Conservation (phyloP, 2,888 invertebrate species). For the Melanostoma scalare region DNA sequence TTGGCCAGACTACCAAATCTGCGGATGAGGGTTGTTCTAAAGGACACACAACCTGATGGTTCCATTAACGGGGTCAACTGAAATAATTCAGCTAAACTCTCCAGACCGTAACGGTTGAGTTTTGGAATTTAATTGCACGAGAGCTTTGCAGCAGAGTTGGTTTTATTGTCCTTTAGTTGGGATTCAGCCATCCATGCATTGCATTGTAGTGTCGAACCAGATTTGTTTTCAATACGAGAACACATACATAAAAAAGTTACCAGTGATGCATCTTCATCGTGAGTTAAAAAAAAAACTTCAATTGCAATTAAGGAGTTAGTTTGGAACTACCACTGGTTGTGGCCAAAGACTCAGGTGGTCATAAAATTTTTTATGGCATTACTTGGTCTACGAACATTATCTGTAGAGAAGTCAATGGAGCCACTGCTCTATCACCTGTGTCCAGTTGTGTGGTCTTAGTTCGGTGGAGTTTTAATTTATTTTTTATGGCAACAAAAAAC, state of each 20-base stretch:
- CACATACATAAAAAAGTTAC: background rate
- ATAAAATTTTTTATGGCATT: background rate
- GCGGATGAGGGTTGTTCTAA: background rate
- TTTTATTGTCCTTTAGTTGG: constrained; percentile 39
- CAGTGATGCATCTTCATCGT: background rate
- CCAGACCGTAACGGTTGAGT: constrained; percentile 35
- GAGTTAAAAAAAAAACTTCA: constrained; percentile 21
- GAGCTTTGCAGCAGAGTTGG: constrained; percentile 14
- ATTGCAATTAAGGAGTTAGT: constrained; percentile 15
- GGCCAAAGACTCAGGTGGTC: too few species aligned
- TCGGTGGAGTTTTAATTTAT: background rate
- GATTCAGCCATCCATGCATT: constrained; percentile 7
- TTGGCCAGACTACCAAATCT: constrained; percentile 18
- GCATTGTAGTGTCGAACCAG: constrained; percentile 26
- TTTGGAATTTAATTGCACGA: constrained; percentile 57
- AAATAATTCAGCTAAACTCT: constrained; percentile 27
- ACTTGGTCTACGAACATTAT: background rate
- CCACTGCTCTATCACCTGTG: constrained; percentile 38
- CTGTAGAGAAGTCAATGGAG: background rate
- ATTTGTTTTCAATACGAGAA: constrained; percentile 25
- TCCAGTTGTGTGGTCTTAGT: constrained; percentile 43
- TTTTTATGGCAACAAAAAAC: constrained; percentile 15
- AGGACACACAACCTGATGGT: constrained; percentile 30
- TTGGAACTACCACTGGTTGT: background rate
- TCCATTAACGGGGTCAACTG: constrained; percentile 38